A percentile compares a stretch with the other conserved stretches of the same genome.
Evolutionary conservation across 2,113 vertebrate genomes (phyloP).

Genomic region (Aphyosemion australe): DNA sequence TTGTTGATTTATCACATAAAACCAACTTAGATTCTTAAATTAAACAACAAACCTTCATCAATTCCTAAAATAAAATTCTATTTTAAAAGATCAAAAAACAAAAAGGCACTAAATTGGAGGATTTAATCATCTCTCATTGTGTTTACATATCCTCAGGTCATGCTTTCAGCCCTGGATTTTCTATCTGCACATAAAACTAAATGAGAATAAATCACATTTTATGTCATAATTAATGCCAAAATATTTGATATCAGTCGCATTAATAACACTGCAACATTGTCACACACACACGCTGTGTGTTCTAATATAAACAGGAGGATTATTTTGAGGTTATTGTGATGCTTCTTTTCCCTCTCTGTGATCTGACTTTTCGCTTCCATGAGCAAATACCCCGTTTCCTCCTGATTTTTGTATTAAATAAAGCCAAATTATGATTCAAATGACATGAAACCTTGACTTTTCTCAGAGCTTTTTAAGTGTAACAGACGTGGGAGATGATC

Average conservation of each 20-base stretch:
- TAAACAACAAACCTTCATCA: not conserved
- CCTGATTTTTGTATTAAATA: no score
- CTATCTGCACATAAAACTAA: slow-evolving; percentile 16
- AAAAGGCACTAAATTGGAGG: slow-evolving; percentile 60
- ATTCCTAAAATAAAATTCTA: slow-evolving; percentile 4
- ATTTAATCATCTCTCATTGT: slow-evolving; percentile 21
- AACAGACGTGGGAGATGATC: not conserved
- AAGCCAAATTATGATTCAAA: not conserved
- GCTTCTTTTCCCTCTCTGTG: no score
- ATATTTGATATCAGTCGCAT: not conserved
- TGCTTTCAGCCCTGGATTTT: not conserved
- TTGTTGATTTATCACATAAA: not conserved
- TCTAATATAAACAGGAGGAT: no score
- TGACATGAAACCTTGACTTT: not conserved
- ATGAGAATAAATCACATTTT: slow-evolving; percentile 12
- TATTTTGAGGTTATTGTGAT: no score
- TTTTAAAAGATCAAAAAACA: slow-evolving; percentile 6
- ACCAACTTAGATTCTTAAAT: no score
- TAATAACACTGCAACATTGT: not conserved
- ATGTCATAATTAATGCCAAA: not conserved
- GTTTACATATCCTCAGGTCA: slow-evolving; percentile 19
- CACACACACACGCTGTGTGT: no score
- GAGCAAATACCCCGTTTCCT: not conserved
- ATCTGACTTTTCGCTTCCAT: no score
- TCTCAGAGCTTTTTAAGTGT: not conserved